Evolutionary conservation across 2,888 invertebrate genomes (phyloP), one percentile per base, ranked within the genome.

Genomic region (Diaperis boleti): DNA sequence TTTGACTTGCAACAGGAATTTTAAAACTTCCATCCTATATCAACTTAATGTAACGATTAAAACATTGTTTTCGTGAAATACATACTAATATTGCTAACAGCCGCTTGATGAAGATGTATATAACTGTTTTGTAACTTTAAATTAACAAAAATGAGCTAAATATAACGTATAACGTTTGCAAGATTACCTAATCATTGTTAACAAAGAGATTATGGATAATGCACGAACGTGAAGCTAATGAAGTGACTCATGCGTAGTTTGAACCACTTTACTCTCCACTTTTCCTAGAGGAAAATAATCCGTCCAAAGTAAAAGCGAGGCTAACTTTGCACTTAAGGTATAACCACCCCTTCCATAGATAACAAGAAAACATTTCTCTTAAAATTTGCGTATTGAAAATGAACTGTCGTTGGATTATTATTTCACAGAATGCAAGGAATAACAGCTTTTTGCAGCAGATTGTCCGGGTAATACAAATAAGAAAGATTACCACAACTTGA

Each of bases 271-370:
- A 39, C 57, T 17, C 56, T 64, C 62, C 20, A 17, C n/a, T 29
- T 37, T 56, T 61, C 55, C 56, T 62, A 41, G 41, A 33, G 64
- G 52, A 54, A 54, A 65, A 64, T 65, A 52, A 68, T 64, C 59
- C 60, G 56, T 64, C 65, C 62, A 42, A 42, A 45, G 49, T 44
- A 35, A 37, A 63, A 39, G 45, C 63, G 55, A 47, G 60, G 59
- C 60, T 67, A 67, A 62, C 60, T 65, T 65, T 59, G 62, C 63
- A 62, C 64, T 66, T 64, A 56, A 65, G 47, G 59, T 63, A 61
- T 55, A 41, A 55, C 55, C 45, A 14, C 22, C 54, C 41, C 39
- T 54, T 54, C 41, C 31, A 31, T 44, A 56, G 17, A 56, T 57
- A 57, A 57, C 57, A 45, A 44, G 56, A 33, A 26, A 26, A 22